Base-by-base conservation (phyloP, 2,797 vertebrate species). In the Brachyrhaphis roseni region DNA sequence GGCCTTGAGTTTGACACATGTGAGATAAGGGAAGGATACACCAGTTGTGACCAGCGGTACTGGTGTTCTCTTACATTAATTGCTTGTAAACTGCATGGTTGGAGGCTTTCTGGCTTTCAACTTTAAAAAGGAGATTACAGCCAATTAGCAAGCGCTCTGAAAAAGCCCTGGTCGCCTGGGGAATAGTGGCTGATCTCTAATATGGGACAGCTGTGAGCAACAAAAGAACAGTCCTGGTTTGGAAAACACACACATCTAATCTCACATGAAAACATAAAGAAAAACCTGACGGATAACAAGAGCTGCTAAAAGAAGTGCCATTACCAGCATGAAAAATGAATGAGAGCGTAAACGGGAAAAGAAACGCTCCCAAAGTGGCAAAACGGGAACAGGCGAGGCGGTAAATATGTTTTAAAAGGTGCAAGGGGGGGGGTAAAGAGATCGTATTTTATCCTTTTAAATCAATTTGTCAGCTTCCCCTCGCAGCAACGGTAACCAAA, bases 101-200 rank as follows among this genome's bases (percentile, higher is more conserved):
- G 89, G 89, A 94, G 84, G 90, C 89, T 92, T 71, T 86, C 87
- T 81, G 92, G 91, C 91, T 94, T 94, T 95, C 90, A 92, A 94
- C 87, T 93, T 53, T 91, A 94, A 93, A 94, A 93, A 93, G 92
- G 89, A 93, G 94, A 94, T 95, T 95, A 96, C 85, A 94, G 94
- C 94, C 95, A 95, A 96, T 95, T 96, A 96, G 93, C 88, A 85
- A 82, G 87, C 88, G 89, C 90, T 94, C 86, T 92, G 93, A 94
- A 95, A 71, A 94, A 89, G 86, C 92, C 89, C 85, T 71, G 64
- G 71, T 80, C 36, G 87, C 86, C 91, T 81, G 86, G 94, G 93
- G 92, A 95, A 92, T 93, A 89, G 83, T 41, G 68, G 83, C 91
- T 89, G 91, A 91, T 92, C 93, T 92, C 89, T 88, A 93, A 94